These are phyloP conservation scores for Zosterops hypoxanthus DNA, from an alignment of 2,113 vertebrate genomes.

Conservation along the genomic window DNA sequence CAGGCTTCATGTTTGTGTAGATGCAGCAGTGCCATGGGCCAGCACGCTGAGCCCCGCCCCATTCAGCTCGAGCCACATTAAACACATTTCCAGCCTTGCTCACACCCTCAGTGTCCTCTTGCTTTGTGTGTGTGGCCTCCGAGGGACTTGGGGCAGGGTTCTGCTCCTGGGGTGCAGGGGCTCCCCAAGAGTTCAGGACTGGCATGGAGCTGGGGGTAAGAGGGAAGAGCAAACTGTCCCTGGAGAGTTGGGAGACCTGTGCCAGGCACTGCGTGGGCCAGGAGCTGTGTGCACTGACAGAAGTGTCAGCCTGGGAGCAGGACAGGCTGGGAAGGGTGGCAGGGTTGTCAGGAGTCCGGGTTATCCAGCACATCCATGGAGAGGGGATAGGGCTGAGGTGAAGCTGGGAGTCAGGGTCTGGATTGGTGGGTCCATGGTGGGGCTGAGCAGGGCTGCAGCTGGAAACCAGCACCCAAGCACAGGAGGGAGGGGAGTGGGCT, in stretches of 20 bases:
- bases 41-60: neutral
- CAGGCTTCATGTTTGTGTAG: neutral
- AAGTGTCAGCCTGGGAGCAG: neutral
- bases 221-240: no score
- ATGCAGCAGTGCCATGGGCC: neutral
- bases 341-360: neutral
- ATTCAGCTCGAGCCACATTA: slow-evolving; percentile 28
- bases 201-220: neutral
- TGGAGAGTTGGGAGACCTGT: accelerated
- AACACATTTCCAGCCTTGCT: neutral
- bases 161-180: neutral
- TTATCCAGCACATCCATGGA: accelerated
- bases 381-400: neutral
- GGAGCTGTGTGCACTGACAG: neutral
- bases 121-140: accelerated
- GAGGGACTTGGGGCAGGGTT: neutral
- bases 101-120: neutral
- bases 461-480: neutral
- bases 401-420: accelerated
- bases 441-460: neutral
- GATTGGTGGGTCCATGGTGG: accelerated
- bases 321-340: neutral
- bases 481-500: accelerated
- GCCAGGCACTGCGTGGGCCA: accelerated
- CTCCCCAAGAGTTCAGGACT: accelerated